Evolutionary conservation across 2,888 invertebrate genomes (phyloP).

Genomic region (Sisyra terminalis): DNA sequence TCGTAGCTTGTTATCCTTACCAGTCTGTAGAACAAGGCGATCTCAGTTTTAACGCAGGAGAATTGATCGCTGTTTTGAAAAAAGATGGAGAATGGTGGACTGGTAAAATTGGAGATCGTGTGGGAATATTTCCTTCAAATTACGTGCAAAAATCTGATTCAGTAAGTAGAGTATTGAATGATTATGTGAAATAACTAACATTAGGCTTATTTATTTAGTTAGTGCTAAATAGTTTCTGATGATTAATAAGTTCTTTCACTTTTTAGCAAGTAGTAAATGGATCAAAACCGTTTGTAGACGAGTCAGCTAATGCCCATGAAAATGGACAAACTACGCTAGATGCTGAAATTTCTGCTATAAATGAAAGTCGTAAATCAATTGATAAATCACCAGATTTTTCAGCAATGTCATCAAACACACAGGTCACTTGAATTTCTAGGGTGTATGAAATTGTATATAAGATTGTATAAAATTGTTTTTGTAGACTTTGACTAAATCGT

Average conservation of each 20-base stretch:
- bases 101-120: slow-evolving; percentile 59
- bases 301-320: slow-evolving; percentile 1
- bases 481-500: slow-evolving; percentile 36
- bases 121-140: slow-evolving; percentile 94
- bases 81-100: slow-evolving; percentile 99
- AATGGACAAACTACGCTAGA: slow-evolving; percentile 13
- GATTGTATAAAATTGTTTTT: too few relatives aligned
- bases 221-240: background rate
- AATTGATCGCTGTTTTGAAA: slow-evolving; percentile 71
- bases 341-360: slow-evolving; percentile 29
- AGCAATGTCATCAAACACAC: slow-evolving; percentile 26
- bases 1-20: slow-evolving; percentile 81
- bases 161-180: slow-evolving; percentile 14
- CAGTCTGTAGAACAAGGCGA: slow-evolving; percentile 81
- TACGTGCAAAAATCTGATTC: slow-evolving; percentile 66
- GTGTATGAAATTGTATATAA: slow-evolving; percentile 1
- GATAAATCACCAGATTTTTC: slow-evolving; percentile 30
- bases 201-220: background rate
- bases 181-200: background rate
- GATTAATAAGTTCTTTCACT: background rate
- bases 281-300: background rate
- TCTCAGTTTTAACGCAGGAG: slow-evolving; percentile 73
- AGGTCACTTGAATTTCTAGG: slow-evolving; percentile 20
- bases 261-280: slow-evolving; percentile 1
- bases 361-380: slow-evolving; percentile 26